Percentiles rank a stretch among this genome's conserved stretches.
phyloP scores from a whole-genome alignment of 2,888 invertebrate genomes.

The Temnothorax ravouxi region DNA sequence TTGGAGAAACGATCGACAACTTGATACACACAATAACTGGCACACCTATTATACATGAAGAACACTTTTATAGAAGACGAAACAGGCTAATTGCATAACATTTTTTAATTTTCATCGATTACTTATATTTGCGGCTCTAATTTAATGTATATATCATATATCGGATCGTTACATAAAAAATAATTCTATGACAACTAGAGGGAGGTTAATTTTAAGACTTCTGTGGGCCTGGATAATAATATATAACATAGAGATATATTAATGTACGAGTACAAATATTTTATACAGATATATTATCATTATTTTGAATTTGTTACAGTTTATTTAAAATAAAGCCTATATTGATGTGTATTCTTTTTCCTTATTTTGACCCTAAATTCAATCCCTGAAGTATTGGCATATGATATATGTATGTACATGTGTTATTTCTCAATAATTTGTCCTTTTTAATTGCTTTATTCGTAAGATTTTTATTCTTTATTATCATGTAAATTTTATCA shows the following conservation, averaged over 20 bases:
- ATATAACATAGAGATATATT: background rate
- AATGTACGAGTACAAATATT: background rate
- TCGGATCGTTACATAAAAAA: background rate
- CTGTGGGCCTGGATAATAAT: background rate
- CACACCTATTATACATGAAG: slow-evolving; percentile 83
- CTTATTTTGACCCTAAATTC: background rate
- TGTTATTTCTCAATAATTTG: too few species aligned
- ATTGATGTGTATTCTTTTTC: slow-evolving; percentile 16
- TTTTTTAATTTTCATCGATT: background rate
- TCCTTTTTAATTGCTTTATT: too few species aligned
- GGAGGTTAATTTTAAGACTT: background rate
- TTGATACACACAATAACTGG: slow-evolving; percentile 83
- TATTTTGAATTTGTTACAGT: background rate
- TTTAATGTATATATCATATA: background rate
- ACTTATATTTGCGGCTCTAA: background rate
- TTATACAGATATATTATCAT: background rate
- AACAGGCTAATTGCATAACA: slow-evolving; percentile 53
- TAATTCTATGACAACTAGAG: background rate
- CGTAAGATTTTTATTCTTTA: too few species aligned
- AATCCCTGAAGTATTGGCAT: too few species aligned
- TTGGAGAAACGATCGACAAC: slow-evolving; percentile 84
- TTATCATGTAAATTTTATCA: too few species aligned
- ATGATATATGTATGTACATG: too few species aligned
- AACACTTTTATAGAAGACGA: slow-evolving; percentile 82
- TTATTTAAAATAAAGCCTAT: slow-evolving; percentile 13